phyloP scores from a whole-genome alignment of 2,888 invertebrate species.

The Cheilosia scutellata region DNA sequence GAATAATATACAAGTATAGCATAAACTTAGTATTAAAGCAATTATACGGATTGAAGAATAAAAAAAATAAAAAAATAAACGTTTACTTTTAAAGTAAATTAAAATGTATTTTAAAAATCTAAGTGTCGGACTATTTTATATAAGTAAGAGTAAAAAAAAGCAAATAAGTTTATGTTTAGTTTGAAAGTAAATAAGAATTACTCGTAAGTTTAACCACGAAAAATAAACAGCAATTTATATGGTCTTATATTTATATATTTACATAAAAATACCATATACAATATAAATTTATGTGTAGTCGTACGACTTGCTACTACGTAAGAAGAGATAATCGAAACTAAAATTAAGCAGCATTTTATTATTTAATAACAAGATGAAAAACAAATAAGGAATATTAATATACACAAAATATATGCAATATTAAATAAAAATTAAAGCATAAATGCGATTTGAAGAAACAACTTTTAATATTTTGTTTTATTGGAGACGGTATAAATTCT shows the following conservation, averaged over 20 bases:
- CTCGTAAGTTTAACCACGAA: conserved; percentile 12
- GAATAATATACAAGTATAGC: conserved; percentile 17
- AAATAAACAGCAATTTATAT: conserved; percentile 61
- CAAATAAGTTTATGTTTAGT: conserved; percentile 4
- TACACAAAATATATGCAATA: conserved; percentile 71
- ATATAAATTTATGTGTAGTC: conserved; percentile 27
- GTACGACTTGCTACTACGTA: conserved; percentile 49
- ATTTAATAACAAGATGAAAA: conserved; percentile 27
- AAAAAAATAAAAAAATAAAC: conserved; percentile 8
- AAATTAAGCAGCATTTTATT: conserved; percentile 60
- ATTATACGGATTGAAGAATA: neutral
- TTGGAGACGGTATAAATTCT: neutral
- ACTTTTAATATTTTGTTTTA: conserved; percentile 50
- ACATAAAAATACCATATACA: conserved; percentile 55
- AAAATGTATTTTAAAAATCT: conserved; percentile 44
- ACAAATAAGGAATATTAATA: conserved; percentile 37
- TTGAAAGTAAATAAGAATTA: conserved; percentile 26
- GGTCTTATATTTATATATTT: conserved; percentile 72
- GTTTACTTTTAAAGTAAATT: conserved; percentile 21
- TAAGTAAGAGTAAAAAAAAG: conserved; percentile 4
- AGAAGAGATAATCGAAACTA: conserved; percentile 53
- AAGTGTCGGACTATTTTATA: conserved; percentile 71
- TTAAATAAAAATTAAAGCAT: conserved; percentile 68
- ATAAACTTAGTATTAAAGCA: conserved; percentile 15
- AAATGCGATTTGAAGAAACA: conserved; percentile 68